Evolutionary conservation across 2,113 vertebrate genomes (phyloP).

Genomic region (Ptilorrhoa leucosticta): DNA sequence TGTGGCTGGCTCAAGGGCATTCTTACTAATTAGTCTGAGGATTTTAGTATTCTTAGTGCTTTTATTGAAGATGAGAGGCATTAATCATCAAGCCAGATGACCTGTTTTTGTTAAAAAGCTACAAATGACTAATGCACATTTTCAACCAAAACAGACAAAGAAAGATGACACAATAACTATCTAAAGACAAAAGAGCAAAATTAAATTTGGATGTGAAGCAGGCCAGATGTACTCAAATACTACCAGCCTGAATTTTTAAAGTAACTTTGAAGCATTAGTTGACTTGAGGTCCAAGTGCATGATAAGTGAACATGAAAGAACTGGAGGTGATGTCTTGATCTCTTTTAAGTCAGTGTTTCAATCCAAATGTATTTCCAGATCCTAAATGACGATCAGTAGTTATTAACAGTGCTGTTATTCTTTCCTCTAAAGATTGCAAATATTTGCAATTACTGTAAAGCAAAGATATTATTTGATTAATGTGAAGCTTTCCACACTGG

Average conservation of each 20-base stretch:
- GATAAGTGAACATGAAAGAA: background rate
- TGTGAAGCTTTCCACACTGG: background rate
- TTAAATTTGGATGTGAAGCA: background rate
- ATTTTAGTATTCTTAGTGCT: background rate
- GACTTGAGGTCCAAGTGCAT: background rate
- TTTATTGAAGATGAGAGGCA: slow-evolving; percentile 1
- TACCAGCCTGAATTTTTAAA: background rate
- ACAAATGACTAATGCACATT: background rate
- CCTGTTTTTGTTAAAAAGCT: background rate
- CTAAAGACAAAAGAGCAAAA: background rate
- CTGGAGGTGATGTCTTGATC: background rate
- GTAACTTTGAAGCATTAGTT: background rate
- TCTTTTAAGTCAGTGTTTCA: background rate
- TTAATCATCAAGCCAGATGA: slow-evolving; percentile 17
- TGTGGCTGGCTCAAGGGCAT: background rate
- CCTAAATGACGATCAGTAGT: background rate
- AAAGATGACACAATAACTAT: background rate
- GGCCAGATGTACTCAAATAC: background rate
- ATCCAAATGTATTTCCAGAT: background rate
- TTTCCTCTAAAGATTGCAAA: background rate
- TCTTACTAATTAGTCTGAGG: slow-evolving; percentile 19
- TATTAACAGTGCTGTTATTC: background rate
- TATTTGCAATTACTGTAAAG: background rate
- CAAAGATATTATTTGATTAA: background rate
- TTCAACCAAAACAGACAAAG: background rate